Evolutionary conservation across 2,113 vertebrate genomes (phyloP).

Genomic region (Seriola rivoliana): DNA sequence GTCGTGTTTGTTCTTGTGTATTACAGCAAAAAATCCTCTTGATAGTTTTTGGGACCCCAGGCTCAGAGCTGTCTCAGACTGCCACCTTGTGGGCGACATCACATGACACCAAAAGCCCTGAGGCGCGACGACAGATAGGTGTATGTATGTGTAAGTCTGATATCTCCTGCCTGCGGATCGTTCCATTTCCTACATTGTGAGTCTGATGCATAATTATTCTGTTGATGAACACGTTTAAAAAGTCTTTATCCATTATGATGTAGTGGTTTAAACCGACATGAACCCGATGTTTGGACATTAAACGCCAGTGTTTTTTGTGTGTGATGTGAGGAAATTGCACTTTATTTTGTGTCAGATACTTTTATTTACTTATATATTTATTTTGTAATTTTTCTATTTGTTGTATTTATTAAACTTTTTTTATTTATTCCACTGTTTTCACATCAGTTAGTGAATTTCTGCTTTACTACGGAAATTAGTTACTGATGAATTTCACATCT

Average conservation of each 20-base stretch:
- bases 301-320: constrained; percentile 54
- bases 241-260: constrained; percentile 22
- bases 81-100: constrained; percentile 69
- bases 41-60: constrained; percentile 17
- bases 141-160: constrained; percentile 8
- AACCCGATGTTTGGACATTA: constrained; percentile 38
- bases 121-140: not conserved
- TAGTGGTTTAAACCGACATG: constrained; percentile 4
- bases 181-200: constrained; percentile 6
- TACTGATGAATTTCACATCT: constrained; percentile 49
- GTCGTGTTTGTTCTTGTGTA: constrained; percentile 46
- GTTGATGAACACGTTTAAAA: not conserved
- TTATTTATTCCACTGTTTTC: constrained; percentile 51
- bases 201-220: constrained; percentile 10
- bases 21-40: constrained; percentile 15
- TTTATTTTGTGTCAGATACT: constrained; percentile 76
- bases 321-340: constrained; percentile 74
- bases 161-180: constrained; percentile 26
- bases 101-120: constrained; percentile 10
- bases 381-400: constrained; percentile 54
- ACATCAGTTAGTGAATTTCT: constrained; percentile 21
- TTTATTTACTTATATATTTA: constrained; percentile 51
- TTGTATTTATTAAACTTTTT: constrained; percentile 64
- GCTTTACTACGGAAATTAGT: constrained; percentile 41
- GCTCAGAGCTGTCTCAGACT: constrained; percentile 53